Evolutionary conservation across 2,113 vertebrate species (phyloP).

Genomic region (Dasyurus viverrinus): DNA sequence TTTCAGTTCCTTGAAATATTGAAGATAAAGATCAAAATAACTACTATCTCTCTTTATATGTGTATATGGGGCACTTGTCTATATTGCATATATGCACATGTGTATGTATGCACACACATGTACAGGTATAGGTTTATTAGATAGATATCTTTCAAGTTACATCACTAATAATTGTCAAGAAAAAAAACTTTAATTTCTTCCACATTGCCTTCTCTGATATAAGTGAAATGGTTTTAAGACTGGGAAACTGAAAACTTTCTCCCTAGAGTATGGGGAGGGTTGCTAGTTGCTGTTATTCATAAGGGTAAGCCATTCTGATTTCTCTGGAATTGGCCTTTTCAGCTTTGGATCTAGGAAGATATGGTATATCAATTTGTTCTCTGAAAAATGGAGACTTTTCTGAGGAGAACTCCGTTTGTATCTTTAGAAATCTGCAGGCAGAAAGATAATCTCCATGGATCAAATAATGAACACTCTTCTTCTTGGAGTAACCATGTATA

Average conservation of each 20-base stretch:
- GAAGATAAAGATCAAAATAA: background rate
- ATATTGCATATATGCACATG: background rate
- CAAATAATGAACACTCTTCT: background rate
- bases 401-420: background rate
- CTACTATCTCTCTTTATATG: background rate
- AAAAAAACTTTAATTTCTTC: background rate
- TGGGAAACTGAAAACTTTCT: background rate
- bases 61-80: background rate
- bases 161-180: background rate
- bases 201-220: background rate
- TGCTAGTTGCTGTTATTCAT: background rate
- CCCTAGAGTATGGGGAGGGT: background rate
- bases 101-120: background rate
- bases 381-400: background rate
- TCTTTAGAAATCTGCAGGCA: background rate
- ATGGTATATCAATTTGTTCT: background rate
- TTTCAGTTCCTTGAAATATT: background rate
- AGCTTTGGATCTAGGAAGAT: background rate
- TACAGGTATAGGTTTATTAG: background rate
- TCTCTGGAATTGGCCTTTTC: background rate
- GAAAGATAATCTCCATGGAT: background rate
- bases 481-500: background rate
- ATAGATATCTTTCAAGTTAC: background rate
- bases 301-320: too few species aligned
- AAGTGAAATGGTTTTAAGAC: background rate